Evolutionary conservation across 2,888 invertebrate genomes (phyloP).

Genomic region (Calephelis perditalis): DNA sequence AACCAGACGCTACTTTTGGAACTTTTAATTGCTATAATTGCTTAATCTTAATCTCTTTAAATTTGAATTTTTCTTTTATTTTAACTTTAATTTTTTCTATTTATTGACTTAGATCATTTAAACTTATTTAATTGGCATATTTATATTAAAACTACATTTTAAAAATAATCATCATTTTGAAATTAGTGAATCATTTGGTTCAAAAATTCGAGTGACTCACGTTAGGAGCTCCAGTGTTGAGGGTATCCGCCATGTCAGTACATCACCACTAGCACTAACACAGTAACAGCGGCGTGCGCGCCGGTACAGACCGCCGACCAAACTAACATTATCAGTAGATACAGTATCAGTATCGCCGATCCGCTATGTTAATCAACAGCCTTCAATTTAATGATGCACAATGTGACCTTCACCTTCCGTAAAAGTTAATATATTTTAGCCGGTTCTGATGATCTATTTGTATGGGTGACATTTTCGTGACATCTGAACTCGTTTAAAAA

Average conservation of each 20-base stretch:
- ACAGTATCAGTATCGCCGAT: slow-evolving; percentile 2
- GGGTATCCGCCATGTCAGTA: background rate
- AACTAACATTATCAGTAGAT: background rate
- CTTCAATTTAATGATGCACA: slow-evolving; percentile 8
- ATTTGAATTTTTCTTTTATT: too few relatives aligned
- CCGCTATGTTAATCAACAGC: background rate
- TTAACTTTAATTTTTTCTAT: too few relatives aligned
- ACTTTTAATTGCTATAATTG: too few relatives aligned
- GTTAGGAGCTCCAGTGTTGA: background rate
- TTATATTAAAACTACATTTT: too few relatives aligned
- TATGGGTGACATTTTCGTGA: background rate
- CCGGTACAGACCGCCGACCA: background rate
- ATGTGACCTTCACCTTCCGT: slow-evolving; percentile 3
- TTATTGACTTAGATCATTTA: too few relatives aligned
- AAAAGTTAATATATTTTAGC: background rate
- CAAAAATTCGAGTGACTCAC: background rate
- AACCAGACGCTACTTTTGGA: too few relatives aligned
- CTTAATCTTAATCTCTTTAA: too few relatives aligned
- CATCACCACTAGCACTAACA: background rate
- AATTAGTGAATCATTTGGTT: too few relatives aligned
- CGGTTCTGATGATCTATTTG: background rate
- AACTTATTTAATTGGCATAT: too few relatives aligned
- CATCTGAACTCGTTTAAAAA: background rate
- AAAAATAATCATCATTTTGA: too few relatives aligned
- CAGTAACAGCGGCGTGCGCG: background rate